phyloP scores from a whole-genome alignment of 2,888 invertebrate genomes.

The Escarpia spicata region DNA sequence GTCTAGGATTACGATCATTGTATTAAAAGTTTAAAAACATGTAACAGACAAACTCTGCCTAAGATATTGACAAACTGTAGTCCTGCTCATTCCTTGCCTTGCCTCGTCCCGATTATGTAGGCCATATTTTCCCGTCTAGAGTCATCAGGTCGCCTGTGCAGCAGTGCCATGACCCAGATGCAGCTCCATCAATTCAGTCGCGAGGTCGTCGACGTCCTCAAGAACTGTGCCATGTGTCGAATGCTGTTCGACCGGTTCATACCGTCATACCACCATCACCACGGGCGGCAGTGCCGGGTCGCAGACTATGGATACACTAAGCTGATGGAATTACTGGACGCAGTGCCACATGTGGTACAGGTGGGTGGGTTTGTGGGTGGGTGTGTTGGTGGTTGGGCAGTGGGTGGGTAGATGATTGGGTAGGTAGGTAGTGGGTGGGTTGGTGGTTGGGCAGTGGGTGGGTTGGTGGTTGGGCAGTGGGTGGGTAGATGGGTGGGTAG shows the following conservation, averaged over 20 bases:
- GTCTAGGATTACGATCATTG: no score
- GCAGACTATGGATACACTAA: conserved; percentile 94
- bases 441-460: no score
- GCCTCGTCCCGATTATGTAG: background rate
- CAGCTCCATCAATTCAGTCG: conserved; percentile 84
- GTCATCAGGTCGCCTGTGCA: conserved; percentile 33
- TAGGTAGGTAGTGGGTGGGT: no score
- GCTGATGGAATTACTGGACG: conserved; percentile 89
- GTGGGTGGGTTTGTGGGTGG: conserved; percentile 67
- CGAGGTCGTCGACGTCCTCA: conserved; percentile 87
- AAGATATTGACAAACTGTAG: background rate
- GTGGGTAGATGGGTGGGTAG: no score
- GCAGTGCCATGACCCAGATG: conserved; percentile 63
- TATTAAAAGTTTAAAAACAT: no score
- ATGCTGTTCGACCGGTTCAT: conserved; percentile 93
- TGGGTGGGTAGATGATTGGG: no score
- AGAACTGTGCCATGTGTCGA: conserved; percentile 84
- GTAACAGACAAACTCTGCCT: background rate
- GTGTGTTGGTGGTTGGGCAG: background rate
- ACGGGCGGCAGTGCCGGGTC: conserved; percentile 89
- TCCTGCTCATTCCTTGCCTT: no score
- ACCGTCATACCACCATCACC: conserved; percentile 94
- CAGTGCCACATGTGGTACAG: conserved; percentile 77
- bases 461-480: background rate
- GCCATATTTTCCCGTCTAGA: background rate